phyloP scores from a whole-genome alignment of 2,113 vertebrate species.

The Mellivora capensis region DNA sequence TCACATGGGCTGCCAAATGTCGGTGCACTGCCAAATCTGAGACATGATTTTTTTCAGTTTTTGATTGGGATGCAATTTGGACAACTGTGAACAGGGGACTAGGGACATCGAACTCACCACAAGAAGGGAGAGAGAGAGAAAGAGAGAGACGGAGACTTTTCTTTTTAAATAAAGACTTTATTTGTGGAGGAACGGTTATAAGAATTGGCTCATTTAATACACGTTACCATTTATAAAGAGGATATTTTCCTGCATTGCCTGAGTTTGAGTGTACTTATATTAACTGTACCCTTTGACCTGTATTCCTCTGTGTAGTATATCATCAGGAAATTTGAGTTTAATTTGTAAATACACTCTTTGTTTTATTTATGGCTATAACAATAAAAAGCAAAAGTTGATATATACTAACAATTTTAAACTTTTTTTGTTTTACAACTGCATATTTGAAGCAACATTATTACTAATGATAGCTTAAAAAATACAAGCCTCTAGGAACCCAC shows the following conservation, averaged over 20 bases:
- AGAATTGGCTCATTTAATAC: not conserved
- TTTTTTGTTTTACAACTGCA: not conserved
- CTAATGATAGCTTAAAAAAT: conserved; percentile 2
- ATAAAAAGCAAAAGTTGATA: not conserved
- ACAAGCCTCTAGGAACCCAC: not conserved
- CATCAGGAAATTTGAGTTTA: not conserved
- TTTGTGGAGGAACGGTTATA: not conserved
- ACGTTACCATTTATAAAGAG: not conserved
- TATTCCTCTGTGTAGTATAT: not conserved
- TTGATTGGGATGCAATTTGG: not conserved
- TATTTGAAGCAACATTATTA: not conserved
- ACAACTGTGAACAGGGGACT: not conserved
- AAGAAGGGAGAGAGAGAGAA: not conserved
- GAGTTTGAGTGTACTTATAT: not conserved
- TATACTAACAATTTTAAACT: not conserved
- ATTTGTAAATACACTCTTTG: not conserved
- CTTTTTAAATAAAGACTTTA: not conserved
- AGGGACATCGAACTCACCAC: not conserved
- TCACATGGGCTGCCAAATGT: not conserved
- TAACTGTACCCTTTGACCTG: not conserved
- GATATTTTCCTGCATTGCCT: not conserved
- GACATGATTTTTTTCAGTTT: conserved; percentile 1
- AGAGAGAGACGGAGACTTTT: not conserved
- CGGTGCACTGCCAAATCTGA: conserved; percentile 11
- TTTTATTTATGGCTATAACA: not conserved